phyloP scores from a whole-genome alignment of 2,113 vertebrate species.

The Pelusios castaneus region DNA sequence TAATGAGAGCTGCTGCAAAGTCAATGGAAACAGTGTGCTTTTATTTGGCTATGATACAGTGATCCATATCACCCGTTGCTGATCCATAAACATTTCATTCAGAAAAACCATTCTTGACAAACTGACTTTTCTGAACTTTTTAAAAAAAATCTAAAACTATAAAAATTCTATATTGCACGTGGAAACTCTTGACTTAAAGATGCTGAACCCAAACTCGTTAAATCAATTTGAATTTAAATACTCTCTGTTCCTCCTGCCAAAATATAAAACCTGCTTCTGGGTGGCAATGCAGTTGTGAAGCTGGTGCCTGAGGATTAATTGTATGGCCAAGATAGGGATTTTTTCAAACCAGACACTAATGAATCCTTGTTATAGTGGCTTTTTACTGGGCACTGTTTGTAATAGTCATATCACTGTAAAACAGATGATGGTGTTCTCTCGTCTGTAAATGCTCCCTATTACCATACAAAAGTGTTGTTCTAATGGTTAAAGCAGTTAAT shows the following conservation, averaged over 20 bases:
- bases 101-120: not conserved
- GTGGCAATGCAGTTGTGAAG: slow-evolving; percentile 16
- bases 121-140: not conserved
- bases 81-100: slow-evolving; percentile 11
- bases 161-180: slow-evolving; percentile 3
- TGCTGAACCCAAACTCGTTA: not conserved
- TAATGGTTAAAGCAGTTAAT: not conserved
- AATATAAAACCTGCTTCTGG: slow-evolving; percentile 14
- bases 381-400: not conserved
- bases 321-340: slow-evolving; percentile 33
- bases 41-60: not conserved
- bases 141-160: not conserved
- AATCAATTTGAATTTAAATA: slow-evolving; percentile 23
- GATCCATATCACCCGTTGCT: not conserved
- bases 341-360: slow-evolving; percentile 47
- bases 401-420: not conserved
- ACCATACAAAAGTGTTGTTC: not conserved
- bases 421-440: not conserved
- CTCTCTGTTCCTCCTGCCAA: not conserved
- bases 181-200: not conserved
- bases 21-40: not conserved
- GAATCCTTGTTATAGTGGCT: slow-evolving; percentile 27
- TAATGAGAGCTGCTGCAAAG: slow-evolving; percentile 4
- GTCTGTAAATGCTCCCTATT: not conserved
- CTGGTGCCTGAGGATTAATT: slow-evolving; percentile 27